Conservation (phyloP, 2,797 vertebrate species). For the Alosa sapidissima region DNA sequence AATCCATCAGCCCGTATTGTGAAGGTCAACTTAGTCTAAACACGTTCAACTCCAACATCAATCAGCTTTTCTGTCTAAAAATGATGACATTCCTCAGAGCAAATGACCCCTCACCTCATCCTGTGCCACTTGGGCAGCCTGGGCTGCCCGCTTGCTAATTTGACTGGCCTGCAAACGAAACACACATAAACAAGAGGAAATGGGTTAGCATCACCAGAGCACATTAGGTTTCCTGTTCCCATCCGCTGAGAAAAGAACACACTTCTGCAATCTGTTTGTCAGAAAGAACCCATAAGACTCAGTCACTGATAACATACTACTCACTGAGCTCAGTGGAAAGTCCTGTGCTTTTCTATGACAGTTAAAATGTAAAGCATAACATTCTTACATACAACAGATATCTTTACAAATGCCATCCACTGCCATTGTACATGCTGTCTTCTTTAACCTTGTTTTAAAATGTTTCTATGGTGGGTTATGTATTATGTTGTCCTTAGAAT, state of each 20-base stretch:
- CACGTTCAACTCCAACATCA: not conserved
- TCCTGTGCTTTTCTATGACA: too few species aligned
- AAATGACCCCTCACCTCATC: constrained; percentile 83
- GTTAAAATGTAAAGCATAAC: too few species aligned
- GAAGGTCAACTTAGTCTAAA: not conserved
- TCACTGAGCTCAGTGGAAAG: too few species aligned
- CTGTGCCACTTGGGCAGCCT: constrained; percentile 92
- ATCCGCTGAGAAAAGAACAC: not conserved
- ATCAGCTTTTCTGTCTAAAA: not conserved
- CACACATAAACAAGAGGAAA: not conserved
- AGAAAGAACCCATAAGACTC: too few species aligned
- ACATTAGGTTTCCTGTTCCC: not conserved
- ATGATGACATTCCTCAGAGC: too few species aligned
- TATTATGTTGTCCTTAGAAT: not conserved
- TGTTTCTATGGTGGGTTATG: not conserved
- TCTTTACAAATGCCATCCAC: too few species aligned
- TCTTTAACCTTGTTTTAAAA: not conserved
- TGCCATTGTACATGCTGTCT: too few species aligned
- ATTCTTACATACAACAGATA: too few species aligned
- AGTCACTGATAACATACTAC: not conserved
- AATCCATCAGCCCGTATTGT: not conserved
- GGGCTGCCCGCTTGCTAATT: constrained; percentile 82
- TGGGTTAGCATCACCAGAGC: not conserved
- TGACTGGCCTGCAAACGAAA: constrained; percentile 76
- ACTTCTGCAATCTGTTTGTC: not conserved